Evolutionary conservation across 2,797 vertebrate genomes (phyloP), one percentile per base, ranked within the genome.

Genomic region (Petrocephalus schoutedeni): DNA sequence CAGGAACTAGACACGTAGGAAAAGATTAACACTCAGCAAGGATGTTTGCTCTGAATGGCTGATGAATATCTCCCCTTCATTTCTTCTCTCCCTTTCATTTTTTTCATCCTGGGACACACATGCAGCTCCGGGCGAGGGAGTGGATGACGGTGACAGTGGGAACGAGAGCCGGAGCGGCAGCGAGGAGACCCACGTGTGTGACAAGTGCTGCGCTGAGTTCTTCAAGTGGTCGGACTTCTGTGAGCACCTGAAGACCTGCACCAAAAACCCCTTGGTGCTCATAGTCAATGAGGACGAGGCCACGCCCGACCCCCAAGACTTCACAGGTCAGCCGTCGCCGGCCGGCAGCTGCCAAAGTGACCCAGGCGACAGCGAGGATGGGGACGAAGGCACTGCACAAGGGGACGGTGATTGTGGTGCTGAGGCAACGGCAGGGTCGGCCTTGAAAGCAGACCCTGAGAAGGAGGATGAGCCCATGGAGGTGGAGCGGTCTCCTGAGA

Each of bases 141-240:
- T 97, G 90, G 97, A 98, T 53, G 98, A 98, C 83, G 97, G 95
- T 1, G 98, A 99, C 93, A 98, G 98, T 0, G 97, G 98, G 88
- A 97, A 97, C 0, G 98, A 99, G 95, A 98, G 98, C 95, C 95
- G 97, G 91, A 99, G 98, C 0, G 98, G 98, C 90, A 97, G 98
- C 0, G 98, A 99, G 93, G 98, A 99, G 93, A 98, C 98, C 74
- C 98, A 97, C 1, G 92, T 99, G 90, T 99, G 98, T 74, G 97
- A 97, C 92, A 97, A 97, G 93, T 99, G 98, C 94, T 99, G 98
- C 0, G 98, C 98, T 0, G 98, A 99, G 92, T 99, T 99, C 96
- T 99, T 99, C 95, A 98, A 98, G 95, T 99, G 98, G 98, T 95
- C 97, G 0, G 98, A 99, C 95, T 98, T 99, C 93, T 95, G 98